Base-by-base conservation (phyloP, 2,113 vertebrate genomes). In the Leptobrachium leishanense region DNA sequence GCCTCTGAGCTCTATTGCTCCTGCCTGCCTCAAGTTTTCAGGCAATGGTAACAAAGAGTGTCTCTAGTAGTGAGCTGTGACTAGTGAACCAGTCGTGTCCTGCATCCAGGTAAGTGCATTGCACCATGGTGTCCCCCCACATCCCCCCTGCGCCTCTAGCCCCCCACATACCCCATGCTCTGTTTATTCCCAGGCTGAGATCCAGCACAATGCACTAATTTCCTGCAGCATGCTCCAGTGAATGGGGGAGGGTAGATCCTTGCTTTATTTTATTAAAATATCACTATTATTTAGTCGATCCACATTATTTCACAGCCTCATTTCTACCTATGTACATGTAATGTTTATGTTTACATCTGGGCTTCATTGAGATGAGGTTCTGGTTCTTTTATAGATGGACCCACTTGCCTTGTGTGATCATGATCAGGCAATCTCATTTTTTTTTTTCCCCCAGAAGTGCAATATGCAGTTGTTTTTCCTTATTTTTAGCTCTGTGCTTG, bases 41-140 rank as follows among this genome's bases (percentile, higher is more conserved):
- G 77, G 77, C 63, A 57, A 80, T 80, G 77, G 71, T 80, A 80
- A 80, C 77, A 80, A 80, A 80, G 77, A 74, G 70, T 80, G 77
- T 40, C 57, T 74, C 2, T 44, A 79, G 77, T 79, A 79, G 77
- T 80, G 71, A 80, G 70, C 77, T 59, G 77, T 53, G 77, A 43
- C 43, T 80, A 68, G 77, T 80, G 71, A 80, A 31, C 40, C 77
- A 80, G 69, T 57, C 77, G 77, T 80, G 77, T 74, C 63, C 77
- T 74, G 77, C 66, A 20, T 68, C 64, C 71, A 80, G 77, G 69
- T 72, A 54, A 54, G 69, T 72, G 44, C 44, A 8, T 40, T 72
- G 69, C 50, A 54, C 8, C 6, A 40, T 43, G 44, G 69, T 72
- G 6, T 53, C 46, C 44, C 69, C 43, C 43, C 3, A 10, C 62